These are phyloP conservation scores for Mellivora capensis DNA, from an alignment of 2,113 vertebrate species.

Conservation along the genomic window DNA sequence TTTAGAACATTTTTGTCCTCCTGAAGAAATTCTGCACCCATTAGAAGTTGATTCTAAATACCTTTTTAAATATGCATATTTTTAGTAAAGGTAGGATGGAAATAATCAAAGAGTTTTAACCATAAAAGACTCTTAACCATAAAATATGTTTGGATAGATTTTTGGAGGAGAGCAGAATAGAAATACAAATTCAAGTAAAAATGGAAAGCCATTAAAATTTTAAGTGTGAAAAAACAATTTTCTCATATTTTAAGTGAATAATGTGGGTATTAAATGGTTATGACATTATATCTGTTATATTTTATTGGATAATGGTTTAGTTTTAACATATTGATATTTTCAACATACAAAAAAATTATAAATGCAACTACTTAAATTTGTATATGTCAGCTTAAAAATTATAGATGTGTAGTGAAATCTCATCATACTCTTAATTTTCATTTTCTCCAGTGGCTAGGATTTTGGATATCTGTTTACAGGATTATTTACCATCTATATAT, in stretches of 20 bases:
- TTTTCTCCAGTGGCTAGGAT: background rate
- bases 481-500: too few species aligned
- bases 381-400: background rate
- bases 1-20: background rate
- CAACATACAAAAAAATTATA: background rate
- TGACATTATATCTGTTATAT: background rate
- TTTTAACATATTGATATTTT: background rate
- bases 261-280: background rate
- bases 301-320: background rate
- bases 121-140: background rate
- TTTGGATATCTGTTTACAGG: background rate
- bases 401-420: background rate
- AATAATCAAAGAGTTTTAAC: background rate
- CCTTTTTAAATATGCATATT: background rate
- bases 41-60: background rate
- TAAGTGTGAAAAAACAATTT: background rate
- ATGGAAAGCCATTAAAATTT: background rate
- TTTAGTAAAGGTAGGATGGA: background rate
- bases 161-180: background rate
- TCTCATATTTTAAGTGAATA: background rate
- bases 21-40: background rate
- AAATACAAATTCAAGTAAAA: background rate
- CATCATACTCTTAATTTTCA: background rate
- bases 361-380: background rate
- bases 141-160: background rate